These are phyloP conservation scores for Novumbra hubbsi DNA, from an alignment of 2,797 vertebrate genomes.

Conservation along the genomic window DNA sequence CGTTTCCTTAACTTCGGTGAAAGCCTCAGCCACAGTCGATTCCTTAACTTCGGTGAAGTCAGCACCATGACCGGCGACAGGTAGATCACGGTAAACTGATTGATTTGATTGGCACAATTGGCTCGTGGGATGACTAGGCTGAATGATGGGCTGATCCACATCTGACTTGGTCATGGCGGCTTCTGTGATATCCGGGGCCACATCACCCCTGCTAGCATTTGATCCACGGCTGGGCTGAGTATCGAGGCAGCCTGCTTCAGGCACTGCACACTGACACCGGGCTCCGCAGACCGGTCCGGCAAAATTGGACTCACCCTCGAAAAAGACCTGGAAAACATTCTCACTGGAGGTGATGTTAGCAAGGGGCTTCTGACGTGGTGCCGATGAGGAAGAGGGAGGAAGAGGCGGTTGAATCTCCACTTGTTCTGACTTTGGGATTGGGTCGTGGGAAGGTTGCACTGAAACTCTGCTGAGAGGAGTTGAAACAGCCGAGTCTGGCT, in stretches of 20 bases:
- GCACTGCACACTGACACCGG: not conserved
- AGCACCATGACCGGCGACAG: conserved; percentile 22
- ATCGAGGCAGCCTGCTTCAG: conserved; percentile 15
- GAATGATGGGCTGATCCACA: conserved; percentile 15
- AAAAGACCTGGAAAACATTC: not conserved
- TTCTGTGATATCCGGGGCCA: conserved; percentile 14
- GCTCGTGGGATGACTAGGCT: conserved; percentile 22
- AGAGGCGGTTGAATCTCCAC: conserved; percentile 23
- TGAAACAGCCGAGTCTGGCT: conserved; percentile 25
- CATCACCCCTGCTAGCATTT: conserved; percentile 25
- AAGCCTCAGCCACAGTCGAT: not conserved
- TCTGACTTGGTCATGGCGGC: conserved; percentile 26
- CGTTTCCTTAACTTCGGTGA: not conserved
- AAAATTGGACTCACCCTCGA: not conserved
- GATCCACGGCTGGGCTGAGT: conserved; percentile 24
- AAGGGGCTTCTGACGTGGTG: conserved; percentile 29
- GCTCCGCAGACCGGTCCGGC: not conserved
- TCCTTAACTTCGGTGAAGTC: no score
- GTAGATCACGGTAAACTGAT: conserved; percentile 23
- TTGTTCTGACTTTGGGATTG: conserved; percentile 37
- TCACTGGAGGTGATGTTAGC: conserved; percentile 21
- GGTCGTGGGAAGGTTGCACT: conserved; percentile 10
- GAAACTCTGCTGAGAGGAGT: conserved; percentile 17
- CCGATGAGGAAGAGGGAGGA: conserved; percentile 8
- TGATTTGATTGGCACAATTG: conserved; percentile 41